These are phyloP conservation scores for Neuroscelio doddi DNA, from an alignment of 2,888 invertebrate species.

Conservation along the genomic window DNA sequence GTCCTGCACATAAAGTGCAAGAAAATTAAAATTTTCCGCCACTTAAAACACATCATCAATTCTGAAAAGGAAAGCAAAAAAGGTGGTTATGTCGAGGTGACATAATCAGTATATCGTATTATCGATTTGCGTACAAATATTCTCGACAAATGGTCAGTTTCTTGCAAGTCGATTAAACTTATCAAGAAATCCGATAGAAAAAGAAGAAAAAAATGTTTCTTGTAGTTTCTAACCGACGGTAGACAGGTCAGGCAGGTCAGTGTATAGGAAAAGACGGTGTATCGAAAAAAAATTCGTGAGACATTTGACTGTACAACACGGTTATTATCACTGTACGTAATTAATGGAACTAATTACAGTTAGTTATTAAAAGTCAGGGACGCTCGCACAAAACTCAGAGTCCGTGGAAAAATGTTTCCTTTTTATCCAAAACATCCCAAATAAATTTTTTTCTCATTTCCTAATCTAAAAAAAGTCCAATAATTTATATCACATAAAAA, in stretches of 20 bases:
- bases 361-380: neutral
- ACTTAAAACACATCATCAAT: neutral
- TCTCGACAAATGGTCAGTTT: slow-evolving; percentile 18
- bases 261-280: neutral
- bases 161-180: slow-evolving; percentile 4
- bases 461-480: too few species aligned
- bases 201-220: slow-evolving; percentile 15
- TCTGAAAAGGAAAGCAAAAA: neutral
- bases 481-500: too few species aligned
- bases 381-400: neutral
- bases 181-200: neutral
- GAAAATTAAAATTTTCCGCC: neutral
- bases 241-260: slow-evolving; percentile 26
- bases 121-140: slow-evolving; percentile 16
- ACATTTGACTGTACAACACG: neutral
- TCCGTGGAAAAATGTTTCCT: neutral
- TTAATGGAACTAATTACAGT: neutral
- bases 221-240: slow-evolving; percentile 12
- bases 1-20: neutral
- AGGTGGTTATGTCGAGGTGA: neutral
- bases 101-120: slow-evolving; percentile 20
- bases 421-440: neutral
- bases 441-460: neutral
- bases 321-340: neutral
- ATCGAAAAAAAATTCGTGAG: neutral